Evolutionary conservation across 2,888 invertebrate species (phyloP).

Genomic region (Ophion obscuratus): DNA sequence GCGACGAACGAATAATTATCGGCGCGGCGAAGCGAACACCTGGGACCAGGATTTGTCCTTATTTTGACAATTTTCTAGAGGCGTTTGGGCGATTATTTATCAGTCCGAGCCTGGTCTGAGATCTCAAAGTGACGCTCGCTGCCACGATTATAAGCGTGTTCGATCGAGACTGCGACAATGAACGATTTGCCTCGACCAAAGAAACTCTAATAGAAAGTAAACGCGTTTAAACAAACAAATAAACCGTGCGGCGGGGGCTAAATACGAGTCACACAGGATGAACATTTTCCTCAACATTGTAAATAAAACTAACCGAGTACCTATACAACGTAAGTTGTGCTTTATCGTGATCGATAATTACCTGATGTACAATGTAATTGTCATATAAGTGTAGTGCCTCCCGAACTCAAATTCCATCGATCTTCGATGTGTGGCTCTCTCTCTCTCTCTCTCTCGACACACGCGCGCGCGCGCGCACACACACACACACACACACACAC

Average conservation of each 20-base stretch:
- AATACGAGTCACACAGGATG: not conserved
- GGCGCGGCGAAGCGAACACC: not conserved
- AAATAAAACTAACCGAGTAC: slow-evolving; percentile 59
- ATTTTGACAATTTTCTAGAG: not conserved
- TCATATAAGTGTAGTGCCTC: slow-evolving; percentile 25
- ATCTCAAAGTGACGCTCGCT: not conserved
- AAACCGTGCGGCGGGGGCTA: not conserved
- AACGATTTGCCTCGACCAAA: slow-evolving; percentile 41
- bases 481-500: not conserved
- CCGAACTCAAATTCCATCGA: slow-evolving; percentile 20
- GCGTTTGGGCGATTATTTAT: slow-evolving; percentile 10
- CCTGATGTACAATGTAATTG: slow-evolving; percentile 57
- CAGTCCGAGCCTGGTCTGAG: not conserved
- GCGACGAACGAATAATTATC: not conserved
- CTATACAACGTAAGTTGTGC: slow-evolving; percentile 42
- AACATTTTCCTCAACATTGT: slow-evolving; percentile 27
- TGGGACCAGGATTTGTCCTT: not conserved
- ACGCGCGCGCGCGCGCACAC: no score
- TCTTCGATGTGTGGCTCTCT: not conserved
- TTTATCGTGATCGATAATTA: slow-evolving; percentile 41
- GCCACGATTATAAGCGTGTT: not conserved
- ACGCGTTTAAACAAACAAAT: not conserved
- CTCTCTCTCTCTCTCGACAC: no score
- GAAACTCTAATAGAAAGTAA: slow-evolving; percentile 14
- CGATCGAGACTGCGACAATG: slow-evolving; percentile 25